A percentile compares a stretch with the other conserved stretches of the same genome.
Conservation (phyloP, 2,113 vertebrate species). For the Epinephelus cyanopodus region DNA sequence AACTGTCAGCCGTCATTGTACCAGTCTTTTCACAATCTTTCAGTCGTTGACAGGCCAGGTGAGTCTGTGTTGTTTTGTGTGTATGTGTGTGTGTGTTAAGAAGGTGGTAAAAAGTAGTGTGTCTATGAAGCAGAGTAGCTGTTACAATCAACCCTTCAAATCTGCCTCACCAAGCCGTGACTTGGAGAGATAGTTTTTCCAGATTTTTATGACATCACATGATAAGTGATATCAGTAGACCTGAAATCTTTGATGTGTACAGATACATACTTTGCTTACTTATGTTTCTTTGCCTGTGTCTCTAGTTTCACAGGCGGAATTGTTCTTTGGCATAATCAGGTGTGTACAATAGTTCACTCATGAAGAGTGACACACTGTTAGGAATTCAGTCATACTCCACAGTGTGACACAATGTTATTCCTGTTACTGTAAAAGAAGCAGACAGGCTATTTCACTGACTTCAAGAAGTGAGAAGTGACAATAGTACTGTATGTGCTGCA, state of each 20-base stretch:
- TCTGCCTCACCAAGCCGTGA: background rate
- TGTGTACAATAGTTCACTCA: background rate
- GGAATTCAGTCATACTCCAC: conserved; percentile 2
- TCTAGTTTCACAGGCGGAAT: conserved; percentile 15
- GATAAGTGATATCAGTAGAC: background rate
- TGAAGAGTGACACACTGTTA: background rate
- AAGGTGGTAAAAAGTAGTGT: conserved; percentile 59
- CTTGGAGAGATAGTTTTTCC: background rate
- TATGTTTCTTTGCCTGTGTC: background rate
- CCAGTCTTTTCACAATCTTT: background rate
- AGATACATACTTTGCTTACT: background rate
- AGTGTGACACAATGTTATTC: background rate
- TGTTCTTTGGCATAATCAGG: conserved; percentile 12
- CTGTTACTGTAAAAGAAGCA: conserved; percentile 10
- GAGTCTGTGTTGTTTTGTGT: background rate
- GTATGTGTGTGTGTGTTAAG: background rate
- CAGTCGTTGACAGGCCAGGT: background rate
- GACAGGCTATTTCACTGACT: background rate
- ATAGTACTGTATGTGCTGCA: background rate
- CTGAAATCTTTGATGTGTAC: background rate
- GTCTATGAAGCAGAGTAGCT: conserved; percentile 14
- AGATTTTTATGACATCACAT: background rate
- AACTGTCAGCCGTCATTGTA: conserved; percentile 23
- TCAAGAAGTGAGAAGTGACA: background rate
- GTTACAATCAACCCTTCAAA: conserved; percentile 15